phyloP scores from a whole-genome alignment of 2,888 invertebrate species.

The Melanophora roralis region DNA sequence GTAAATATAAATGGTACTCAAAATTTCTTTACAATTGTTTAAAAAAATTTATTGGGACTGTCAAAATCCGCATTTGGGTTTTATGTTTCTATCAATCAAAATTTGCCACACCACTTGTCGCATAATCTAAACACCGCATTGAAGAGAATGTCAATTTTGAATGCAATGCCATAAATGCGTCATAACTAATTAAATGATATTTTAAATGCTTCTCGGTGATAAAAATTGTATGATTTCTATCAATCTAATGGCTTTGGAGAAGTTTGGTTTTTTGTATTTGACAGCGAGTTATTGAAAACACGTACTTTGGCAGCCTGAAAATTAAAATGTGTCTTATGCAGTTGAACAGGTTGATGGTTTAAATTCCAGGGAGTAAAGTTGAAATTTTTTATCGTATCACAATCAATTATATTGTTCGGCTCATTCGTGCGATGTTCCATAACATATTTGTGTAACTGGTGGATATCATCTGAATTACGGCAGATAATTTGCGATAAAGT shows the following conservation, averaged over 20 bases:
- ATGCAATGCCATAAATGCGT: too few relatives aligned
- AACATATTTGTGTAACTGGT: slow-evolving; percentile 81
- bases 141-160: too few relatives aligned
- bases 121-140: too few relatives aligned
- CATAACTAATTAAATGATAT: too few relatives aligned
- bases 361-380: slow-evolving; percentile 80
- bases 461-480: slow-evolving; percentile 84
- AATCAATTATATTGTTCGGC: slow-evolving; percentile 82
- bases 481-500: slow-evolving; percentile 86
- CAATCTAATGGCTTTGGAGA: slow-evolving; percentile 8
- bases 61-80: too few relatives aligned
- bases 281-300: slow-evolving; percentile 58
- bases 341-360: slow-evolving; percentile 32
- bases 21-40: too few relatives aligned
- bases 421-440: slow-evolving; percentile 81
- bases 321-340: slow-evolving; percentile 66
- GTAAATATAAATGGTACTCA: too few relatives aligned
- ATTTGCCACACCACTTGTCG: too few relatives aligned
- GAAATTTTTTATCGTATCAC: slow-evolving; percentile 80
- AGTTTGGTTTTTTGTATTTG: slow-evolving; percentile 32
- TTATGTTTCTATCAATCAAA: too few relatives aligned
- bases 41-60: too few relatives aligned
- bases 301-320: slow-evolving; percentile 65
- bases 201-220: too few relatives aligned
- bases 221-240: slow-evolving; percentile 1